A percentile compares a stretch with the other conserved stretches of the same genome.
Evolutionary conservation across 2,113 vertebrate species (phyloP).

Genomic region (Numida meleagris): DNA sequence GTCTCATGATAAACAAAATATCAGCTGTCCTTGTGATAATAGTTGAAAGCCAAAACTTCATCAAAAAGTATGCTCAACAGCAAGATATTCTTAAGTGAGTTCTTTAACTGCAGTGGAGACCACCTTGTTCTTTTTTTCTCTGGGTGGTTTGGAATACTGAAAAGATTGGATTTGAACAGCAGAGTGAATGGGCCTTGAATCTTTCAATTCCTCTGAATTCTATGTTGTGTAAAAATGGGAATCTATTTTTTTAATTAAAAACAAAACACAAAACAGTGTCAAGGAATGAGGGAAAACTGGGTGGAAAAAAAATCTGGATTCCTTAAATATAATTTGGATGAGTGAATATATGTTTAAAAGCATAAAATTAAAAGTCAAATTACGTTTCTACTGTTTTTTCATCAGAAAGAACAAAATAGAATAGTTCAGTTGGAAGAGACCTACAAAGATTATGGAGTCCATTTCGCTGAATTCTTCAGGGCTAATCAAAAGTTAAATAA

Average conservation of each 20-base stretch:
- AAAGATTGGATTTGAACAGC: not conserved
- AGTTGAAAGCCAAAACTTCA: not conserved
- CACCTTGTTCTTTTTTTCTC: not conserved
- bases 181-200: not conserved
- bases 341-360: too few species aligned
- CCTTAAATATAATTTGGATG: too few species aligned
- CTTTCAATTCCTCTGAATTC: not conserved
- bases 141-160: not conserved
- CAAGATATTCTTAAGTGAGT: not conserved
- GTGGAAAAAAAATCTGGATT: too few species aligned
- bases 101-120: not conserved
- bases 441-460: not conserved
- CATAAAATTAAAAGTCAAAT: too few species aligned
- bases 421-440: too few species aligned
- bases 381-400: too few species aligned
- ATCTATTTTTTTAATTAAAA: too few species aligned
- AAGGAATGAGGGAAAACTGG: too few species aligned
- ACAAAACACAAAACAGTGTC: too few species aligned
- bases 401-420: too few species aligned
- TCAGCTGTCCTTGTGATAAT: not conserved
- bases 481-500: not conserved
- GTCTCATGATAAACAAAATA: not conserved
- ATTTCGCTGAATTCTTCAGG: not conserved
- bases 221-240: too few species aligned
- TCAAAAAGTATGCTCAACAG: not conserved